A percentile compares a stretch with the other conserved stretches of the same genome.
phyloP scores from a whole-genome alignment of 2,113 vertebrate genomes.

The Scophthalmus maximus region DNA sequence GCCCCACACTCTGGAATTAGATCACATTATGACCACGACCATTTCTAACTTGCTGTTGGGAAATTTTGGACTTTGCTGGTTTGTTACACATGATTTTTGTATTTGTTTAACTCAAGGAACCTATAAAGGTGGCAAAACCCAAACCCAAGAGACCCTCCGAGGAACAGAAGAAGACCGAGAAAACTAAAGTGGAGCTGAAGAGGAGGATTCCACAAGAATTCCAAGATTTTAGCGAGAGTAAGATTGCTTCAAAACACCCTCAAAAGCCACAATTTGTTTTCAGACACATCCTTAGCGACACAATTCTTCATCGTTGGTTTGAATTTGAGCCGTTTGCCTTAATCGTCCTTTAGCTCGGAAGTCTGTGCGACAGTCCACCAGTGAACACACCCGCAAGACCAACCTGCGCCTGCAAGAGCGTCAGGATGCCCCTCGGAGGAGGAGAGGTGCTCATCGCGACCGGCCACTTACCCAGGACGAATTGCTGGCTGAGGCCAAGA shows the following conservation, averaged over 20 bases:
- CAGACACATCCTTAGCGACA: background rate
- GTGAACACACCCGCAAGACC: constrained; percentile 93
- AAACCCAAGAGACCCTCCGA: constrained; percentile 86
- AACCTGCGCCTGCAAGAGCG: constrained; percentile 94
- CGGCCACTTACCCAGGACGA: constrained; percentile 93
- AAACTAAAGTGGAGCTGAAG: constrained; percentile 84
- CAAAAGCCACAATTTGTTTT: background rate
- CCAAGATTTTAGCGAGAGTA: constrained; percentile 89
- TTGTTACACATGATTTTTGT: background rate
- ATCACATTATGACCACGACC: background rate
- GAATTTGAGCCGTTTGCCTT: background rate
- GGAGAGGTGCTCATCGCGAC: constrained; percentile 89
- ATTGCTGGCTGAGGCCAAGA: constrained; percentile 93
- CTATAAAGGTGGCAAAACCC: constrained; percentile 88
- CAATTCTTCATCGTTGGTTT: background rate
- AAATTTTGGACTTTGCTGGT: background rate
- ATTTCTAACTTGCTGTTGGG: background rate
- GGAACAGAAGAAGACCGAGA: constrained; percentile 83
- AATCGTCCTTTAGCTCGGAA: constrained; percentile 84
- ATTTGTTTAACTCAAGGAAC: constrained; percentile 83
- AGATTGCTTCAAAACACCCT: constrained; percentile 52
- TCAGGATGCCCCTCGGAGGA: constrained; percentile 91
- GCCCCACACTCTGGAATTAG: background rate
- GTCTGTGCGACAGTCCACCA: constrained; percentile 95
- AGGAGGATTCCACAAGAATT: constrained; percentile 84